Base-by-base conservation (phyloP, 2,797 vertebrate species). In the Sebastes kiyomatsui region DNA sequence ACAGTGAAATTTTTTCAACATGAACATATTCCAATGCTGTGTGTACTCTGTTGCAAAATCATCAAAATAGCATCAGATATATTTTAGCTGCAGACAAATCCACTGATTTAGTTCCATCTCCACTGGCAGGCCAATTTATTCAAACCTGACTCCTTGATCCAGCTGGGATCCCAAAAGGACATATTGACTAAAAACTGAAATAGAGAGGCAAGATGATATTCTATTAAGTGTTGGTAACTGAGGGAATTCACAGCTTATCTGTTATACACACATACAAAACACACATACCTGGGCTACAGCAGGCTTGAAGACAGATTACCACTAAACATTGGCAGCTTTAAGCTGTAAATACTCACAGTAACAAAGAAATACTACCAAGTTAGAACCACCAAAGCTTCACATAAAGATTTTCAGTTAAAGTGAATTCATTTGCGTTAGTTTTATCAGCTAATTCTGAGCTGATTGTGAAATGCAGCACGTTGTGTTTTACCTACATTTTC, bases 191-290 rank as follows among this genome's bases (percentile, higher is more conserved):
- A 56, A 52, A 52, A 52, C 49, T 52, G 49, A 52, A 52, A 52
- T 52, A 46, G 35, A 79, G 7, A 72, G 25, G 25, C 12, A 22
- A 28, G 46, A 73, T 69, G 20, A 75, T 72, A 18, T 61, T 75
- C 18, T 18, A 18, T 68, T 67, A 79, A 33, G 59, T 54, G 49
- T 27, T 75, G 33, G 18, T 72, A 56, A 32, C 65, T 56, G 28
- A 58, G 75, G 77, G 58, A 78, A 75, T 58, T 73, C 28, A 56
- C 7, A 58, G 35, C 35, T 71, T 23, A 58, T 70, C 33, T 25
- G 27, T 69, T 56, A 52, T 22, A 25, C 13, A 52, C 66, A 62
- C 60, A 35, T 35, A 71, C 8, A 61, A 12, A 46, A 46, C 42
- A 61, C 38, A 42, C 59, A 52, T 13, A 8, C 49, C 32, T 20